Percentiles rank a stretch among this genome's conserved stretches.
Evolutionary conservation across 2,113 vertebrate genomes (phyloP).

Genomic region (Microcebus jonahi): DNA sequence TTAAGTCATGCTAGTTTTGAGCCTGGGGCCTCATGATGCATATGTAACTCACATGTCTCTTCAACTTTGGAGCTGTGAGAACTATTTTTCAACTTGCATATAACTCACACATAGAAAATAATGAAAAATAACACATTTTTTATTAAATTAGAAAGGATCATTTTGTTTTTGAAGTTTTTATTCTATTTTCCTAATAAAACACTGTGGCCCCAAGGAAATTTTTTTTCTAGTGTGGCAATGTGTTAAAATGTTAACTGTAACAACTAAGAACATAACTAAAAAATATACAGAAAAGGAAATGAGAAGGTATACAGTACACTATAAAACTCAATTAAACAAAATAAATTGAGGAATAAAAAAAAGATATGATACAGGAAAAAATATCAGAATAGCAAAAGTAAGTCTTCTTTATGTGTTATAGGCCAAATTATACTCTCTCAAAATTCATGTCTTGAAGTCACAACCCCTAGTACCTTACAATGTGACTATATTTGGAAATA

Average conservation of each 20-base stretch:
- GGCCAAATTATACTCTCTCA: not conserved
- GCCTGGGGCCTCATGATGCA: too few species aligned
- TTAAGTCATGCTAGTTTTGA: too few species aligned
- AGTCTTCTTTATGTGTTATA: not conserved
- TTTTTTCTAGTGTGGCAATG: too few species aligned
- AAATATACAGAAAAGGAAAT: conserved; percentile 26
- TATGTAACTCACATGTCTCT: too few species aligned
- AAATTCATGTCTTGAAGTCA: not conserved
- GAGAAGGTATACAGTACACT: not conserved
- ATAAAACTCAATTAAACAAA: not conserved
- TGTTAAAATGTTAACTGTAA: not conserved
- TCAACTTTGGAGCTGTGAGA: too few species aligned
- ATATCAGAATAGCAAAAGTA: not conserved
- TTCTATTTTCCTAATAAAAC: too few species aligned
- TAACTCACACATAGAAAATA: too few species aligned
- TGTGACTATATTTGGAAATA: not conserved
- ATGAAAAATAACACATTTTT: too few species aligned
- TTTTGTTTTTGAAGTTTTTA: too few species aligned
- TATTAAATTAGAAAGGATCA: too few species aligned
- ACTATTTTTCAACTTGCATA: too few species aligned
- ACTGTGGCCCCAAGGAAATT: too few species aligned
- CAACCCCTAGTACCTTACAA: not conserved
- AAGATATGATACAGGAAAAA: not conserved
- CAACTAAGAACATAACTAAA: not conserved
- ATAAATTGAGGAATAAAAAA: not conserved